A percentile compares a stretch with the other conserved stretches of the same genome.
Conservation (phyloP, 2,113 vertebrate species). For the Thalassoma bifasciatum region DNA sequence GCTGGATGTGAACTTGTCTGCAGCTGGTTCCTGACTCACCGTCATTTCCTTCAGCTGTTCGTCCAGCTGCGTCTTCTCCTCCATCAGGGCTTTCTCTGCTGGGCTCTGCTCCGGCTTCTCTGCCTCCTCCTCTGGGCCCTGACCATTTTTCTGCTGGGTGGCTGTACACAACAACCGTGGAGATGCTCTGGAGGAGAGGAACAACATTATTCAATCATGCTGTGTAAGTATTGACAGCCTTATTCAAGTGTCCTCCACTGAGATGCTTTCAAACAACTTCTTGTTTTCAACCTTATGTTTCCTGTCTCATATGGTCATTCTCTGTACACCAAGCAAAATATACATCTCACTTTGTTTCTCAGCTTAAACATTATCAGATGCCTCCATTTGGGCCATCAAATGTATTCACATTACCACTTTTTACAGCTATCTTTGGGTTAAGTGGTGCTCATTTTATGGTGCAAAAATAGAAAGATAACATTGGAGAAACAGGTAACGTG, state of each 20-base stretch:
- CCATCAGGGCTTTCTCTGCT: conserved; percentile 80
- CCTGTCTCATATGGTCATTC: too few relatives aligned
- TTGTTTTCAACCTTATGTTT: too few relatives aligned
- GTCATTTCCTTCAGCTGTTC: conserved; percentile 91
- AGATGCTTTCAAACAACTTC: too few relatives aligned
- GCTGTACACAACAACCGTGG: conserved; percentile 89
- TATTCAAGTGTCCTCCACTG: too few relatives aligned
- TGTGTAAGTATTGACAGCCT: neutral
- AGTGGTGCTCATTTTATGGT: too few relatives aligned
- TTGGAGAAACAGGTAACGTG: too few relatives aligned
- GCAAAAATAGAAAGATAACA: too few relatives aligned
- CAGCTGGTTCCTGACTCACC: conserved; percentile 76
- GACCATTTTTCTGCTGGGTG: conserved; percentile 88
- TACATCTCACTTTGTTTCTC: too few relatives aligned
- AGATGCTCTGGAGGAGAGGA: conserved; percentile 65
- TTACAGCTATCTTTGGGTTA: too few relatives aligned
- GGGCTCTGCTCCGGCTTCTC: conserved; percentile 81
- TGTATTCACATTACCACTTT: too few relatives aligned
- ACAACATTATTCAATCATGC: conserved; percentile 1
- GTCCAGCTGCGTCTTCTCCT: conserved; percentile 92
- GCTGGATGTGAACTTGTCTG: neutral
- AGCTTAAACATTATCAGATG: neutral
- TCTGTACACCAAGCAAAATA: too few relatives aligned
- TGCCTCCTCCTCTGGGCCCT: conserved; percentile 85
- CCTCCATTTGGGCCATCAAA: too few relatives aligned